Evolutionary conservation across 1,140 invertebrate species (phyloP).

Genomic region (Ceratina calcarata): DNA sequence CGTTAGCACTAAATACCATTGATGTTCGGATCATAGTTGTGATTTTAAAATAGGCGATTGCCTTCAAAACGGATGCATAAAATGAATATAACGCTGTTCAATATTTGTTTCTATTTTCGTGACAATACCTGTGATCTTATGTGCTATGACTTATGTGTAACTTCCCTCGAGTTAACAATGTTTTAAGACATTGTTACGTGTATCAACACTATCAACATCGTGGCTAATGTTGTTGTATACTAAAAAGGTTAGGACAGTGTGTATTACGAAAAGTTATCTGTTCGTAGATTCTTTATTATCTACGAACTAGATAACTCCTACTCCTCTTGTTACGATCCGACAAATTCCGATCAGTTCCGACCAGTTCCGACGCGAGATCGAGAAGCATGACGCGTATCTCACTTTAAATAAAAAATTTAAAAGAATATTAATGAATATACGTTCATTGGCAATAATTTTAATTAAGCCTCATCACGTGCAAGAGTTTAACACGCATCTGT

Average conservation of each 20-base stretch:
- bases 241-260: constrained; percentile 19
- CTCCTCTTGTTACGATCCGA: too few species aligned
- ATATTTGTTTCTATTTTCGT: neutral
- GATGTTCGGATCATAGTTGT: constrained; percentile 50
- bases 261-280: neutral
- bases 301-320: neutral
- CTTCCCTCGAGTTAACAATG: neutral
- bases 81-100: neutral
- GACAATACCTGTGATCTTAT: neutral
- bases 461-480: too few species aligned
- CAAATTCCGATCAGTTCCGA: too few species aligned
- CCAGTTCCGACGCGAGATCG: too few species aligned
- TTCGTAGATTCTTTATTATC: neutral
- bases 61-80: neutral
- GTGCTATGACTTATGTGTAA: too few species aligned
- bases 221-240: neutral
- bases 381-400: too few species aligned
- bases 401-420: too few species aligned
- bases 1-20: constrained; percentile 30
- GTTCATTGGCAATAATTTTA: too few species aligned
- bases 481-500: too few species aligned
- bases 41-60: neutral
- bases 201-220: neutral
- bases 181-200: neutral
- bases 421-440: too few species aligned